These are phyloP conservation scores for Macroglossus sobrinus DNA, from an alignment of 2,113 vertebrate species.

Conservation along the genomic window DNA sequence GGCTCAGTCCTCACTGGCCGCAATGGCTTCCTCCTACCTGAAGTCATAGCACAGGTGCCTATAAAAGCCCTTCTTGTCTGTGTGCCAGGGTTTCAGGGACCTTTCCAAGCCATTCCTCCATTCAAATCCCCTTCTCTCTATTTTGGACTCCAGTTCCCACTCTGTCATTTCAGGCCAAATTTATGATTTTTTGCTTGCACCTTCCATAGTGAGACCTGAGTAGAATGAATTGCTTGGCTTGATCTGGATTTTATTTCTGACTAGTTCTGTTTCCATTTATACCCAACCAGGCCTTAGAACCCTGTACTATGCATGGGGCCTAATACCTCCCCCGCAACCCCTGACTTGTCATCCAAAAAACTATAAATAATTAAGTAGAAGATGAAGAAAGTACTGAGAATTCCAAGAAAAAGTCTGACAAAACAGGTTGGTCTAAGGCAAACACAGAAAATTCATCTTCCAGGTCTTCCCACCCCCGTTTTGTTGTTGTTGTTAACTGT, in stretches of 20 bases:
- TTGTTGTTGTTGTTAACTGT: background rate
- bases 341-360: background rate
- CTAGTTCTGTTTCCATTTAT: background rate
- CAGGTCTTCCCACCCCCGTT: accelerated
- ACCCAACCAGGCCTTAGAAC: background rate
- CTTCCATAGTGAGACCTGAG: background rate
- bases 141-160: background rate
- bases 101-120: background rate
- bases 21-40: background rate
- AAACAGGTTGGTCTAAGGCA: background rate
- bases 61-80: background rate
- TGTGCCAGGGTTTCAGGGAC: background rate
- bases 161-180: background rate
- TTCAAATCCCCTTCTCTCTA: background rate
- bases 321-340: background rate
- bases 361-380: background rate
- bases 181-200: background rate
- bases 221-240: background rate
- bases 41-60: background rate
- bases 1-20: background rate
- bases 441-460: background rate
- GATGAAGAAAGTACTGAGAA: background rate
- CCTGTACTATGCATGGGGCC: background rate
- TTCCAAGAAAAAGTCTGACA: background rate
- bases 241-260: background rate